These are phyloP conservation scores for Gambusia holbrooki DNA, from an alignment of 2,113 vertebrate species.

Conservation along the genomic window DNA sequence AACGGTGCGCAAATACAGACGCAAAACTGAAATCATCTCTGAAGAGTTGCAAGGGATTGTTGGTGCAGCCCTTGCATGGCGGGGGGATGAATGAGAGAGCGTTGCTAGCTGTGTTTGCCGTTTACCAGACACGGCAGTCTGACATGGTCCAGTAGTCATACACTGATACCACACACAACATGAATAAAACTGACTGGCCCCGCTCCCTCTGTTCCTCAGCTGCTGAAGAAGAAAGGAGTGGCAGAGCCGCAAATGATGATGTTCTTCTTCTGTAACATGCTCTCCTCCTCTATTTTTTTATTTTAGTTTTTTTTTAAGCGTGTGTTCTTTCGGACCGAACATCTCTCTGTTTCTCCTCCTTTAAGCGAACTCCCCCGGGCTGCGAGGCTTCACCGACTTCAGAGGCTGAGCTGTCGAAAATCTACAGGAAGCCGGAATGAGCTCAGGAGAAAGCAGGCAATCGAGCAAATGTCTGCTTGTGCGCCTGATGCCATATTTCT, in stretches of 20 bases:
- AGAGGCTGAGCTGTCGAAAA: slow-evolving; percentile 75
- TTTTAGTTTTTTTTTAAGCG: no score
- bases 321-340: slow-evolving; percentile 21
- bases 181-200: slow-evolving; percentile 79
- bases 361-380: slow-evolving; percentile 69
- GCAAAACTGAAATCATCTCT: slow-evolving; percentile 10
- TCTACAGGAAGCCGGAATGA: slow-evolving; percentile 40
- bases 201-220: slow-evolving; percentile 16
- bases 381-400: slow-evolving; percentile 75
- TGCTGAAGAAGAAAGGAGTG: slow-evolving; percentile 37
- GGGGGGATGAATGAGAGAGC: slow-evolving; percentile 39
- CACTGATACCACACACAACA: slow-evolving; percentile 77
- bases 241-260: slow-evolving; percentile 42
- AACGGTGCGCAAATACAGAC: neutral
- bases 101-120: slow-evolving; percentile 50
- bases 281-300: slow-evolving; percentile 36
- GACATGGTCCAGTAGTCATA: slow-evolving; percentile 76
- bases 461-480: slow-evolving; percentile 17
- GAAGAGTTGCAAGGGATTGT: slow-evolving; percentile 42
- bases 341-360: slow-evolving; percentile 55
- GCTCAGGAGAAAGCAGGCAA: slow-evolving; percentile 21
- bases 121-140: slow-evolving; percentile 73
- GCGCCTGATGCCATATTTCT: slow-evolving; percentile 63
- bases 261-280: slow-evolving; percentile 31
- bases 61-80: slow-evolving; percentile 12